Evolutionary conservation across 2,888 invertebrate genomes (phyloP), one percentile per base, ranked within the genome.

Genomic region (Acleris literana): DNA sequence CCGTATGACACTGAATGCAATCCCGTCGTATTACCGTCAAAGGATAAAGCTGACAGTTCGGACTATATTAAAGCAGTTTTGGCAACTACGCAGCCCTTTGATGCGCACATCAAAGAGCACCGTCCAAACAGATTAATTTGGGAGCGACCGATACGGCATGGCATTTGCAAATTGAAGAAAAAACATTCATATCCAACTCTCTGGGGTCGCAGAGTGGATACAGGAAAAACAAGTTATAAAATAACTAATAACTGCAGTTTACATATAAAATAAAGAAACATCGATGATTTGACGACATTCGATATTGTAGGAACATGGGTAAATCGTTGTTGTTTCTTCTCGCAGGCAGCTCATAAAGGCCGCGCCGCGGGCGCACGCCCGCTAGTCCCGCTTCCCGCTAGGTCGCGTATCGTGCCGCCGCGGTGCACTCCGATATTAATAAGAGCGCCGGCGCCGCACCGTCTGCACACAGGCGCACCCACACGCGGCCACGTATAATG

Each of bases 401-500:
- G 62, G 58, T 70, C 68, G 70, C 65, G 63, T 63, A 59, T 68
- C 69, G 62, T 57, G 64, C 63, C 44, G 68, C 33, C 57, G 63
- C 78, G 74, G 64, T 60, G 63, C 55, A 39, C 82, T 85, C 79
- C 78, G 84, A 82, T 85, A 87, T 86, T 87, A 87, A 86, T 87
- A 87, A 64, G 60, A 63, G 71, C 64, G 72, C 77, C 77, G 79
- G 72, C 80, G 85, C 86, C 87, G 88, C 74, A 77, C 76, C 80
- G 86, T 86, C 88, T 87, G 70, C 79, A 68, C 57, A 67, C 80
- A 78, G 73, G 67, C 78, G 46, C 71, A 68, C 73, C 68, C 71
- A 55, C 73, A 67, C 72, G 65, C 73, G 80, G 84, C 82, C 87
- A 86, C 85, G 86, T 90, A 89, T 90, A 90, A 90, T 90, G 91